Conservation (phyloP, 2,888 invertebrate genomes). For the Oscheius sp. region DNA sequence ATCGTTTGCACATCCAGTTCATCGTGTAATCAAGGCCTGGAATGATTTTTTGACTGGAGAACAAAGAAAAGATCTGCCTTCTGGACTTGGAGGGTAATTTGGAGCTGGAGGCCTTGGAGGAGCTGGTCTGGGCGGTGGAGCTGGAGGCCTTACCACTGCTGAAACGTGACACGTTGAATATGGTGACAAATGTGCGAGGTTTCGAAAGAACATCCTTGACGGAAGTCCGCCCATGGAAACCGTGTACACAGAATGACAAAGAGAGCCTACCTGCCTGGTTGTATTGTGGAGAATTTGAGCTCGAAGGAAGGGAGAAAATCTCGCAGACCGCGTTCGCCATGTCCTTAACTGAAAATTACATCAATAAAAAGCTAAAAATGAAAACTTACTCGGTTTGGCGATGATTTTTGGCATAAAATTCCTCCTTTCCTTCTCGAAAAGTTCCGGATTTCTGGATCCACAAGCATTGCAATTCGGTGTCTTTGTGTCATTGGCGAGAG, state of each 20-base stretch:
- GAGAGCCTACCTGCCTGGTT: not conserved
- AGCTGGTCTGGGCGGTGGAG: conserved; percentile 17
- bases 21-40: conserved; percentile 17
- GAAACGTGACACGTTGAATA: not conserved
- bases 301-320: conserved; percentile 28
- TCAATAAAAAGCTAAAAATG: not conserved
- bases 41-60: not conserved
- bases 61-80: not conserved
- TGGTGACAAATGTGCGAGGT: not conserved
- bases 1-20: conserved; percentile 31
- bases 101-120: conserved; percentile 28
- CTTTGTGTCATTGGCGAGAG: conserved; percentile 43
- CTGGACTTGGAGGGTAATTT: not conserved
- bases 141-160: conserved; percentile 4
- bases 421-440: conserved; percentile 26
- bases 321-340: conserved; percentile 42
- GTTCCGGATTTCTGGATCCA: conserved; percentile 44
- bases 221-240: conserved; percentile 13
- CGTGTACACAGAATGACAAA: conserved; percentile 24
- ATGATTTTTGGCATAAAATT: conserved; percentile 44
- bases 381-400: conserved; percentile 41
- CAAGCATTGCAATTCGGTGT: conserved; percentile 46
- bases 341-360: conserved; percentile 39
- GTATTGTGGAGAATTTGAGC: conserved; percentile 1
- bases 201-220: conserved; percentile 1